Base-by-base conservation (phyloP, 2,888 invertebrate genomes). In the Hirtodrosophila confusa region DNA sequence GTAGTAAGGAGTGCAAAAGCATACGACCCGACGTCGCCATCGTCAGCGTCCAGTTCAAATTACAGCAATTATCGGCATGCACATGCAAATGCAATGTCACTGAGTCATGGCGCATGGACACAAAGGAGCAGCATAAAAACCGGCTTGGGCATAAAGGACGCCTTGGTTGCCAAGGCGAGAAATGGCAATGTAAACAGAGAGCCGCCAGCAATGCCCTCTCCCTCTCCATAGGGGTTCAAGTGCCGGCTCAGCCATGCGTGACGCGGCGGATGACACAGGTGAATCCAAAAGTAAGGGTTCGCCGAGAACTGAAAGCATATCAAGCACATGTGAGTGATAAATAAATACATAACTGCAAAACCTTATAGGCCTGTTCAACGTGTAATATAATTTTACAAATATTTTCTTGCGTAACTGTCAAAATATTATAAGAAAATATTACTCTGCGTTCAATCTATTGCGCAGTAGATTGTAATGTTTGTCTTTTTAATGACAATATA, bases 61-160 rank as follows among this genome's bases (percentile, higher is more conserved):
- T 77, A 84, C 73, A 79, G 80, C 86, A 86, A 84, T 84, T 88
- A 84, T 69, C 69, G 68, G 66, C 86, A 79, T 77, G 72, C 80
- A 80, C 69, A 86, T 79, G 79, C 80, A 80, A 86, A 80, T 80
- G 80, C 87, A 80, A 80, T 86, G 87, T 80, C 85, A 87, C 87
- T 79, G 84, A 86, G 69, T 83, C 83, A 88, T 79, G 74, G 47
- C 37, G 61, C 40, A 57, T 44, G 65, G 39, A 57, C 29, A 48
- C 48, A 68, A 60, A 29, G 56, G 47, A 69, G 53, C 44, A 45
- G 12, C 27, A 41, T 43, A 50, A 40, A 67, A 70, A 70, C 80
- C 84, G 80, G 85, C 69, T 84, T 53, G 44, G 56, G 23, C 53
- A 56, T 51, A 29, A 47, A 69, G 88, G 88, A 80, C 77, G 74